Evolutionary conservation across 2,113 vertebrate species (phyloP), one percentile per base, ranked within the genome.

Genomic region (Corynorhinus townsendii): DNA sequence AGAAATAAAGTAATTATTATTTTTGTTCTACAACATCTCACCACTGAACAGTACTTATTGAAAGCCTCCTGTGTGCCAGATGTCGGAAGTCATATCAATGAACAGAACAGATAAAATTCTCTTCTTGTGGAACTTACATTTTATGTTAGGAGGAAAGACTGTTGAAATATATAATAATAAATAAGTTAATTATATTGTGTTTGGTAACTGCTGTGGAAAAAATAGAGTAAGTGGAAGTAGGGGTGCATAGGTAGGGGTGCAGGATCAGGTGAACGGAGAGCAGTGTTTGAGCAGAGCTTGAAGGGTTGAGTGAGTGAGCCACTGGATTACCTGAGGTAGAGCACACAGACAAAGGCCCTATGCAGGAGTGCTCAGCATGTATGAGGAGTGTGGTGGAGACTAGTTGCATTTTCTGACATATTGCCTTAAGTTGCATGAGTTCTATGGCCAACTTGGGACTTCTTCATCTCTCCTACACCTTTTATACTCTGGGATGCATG

Each of bases 401-500:
- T 0, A 20, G 7, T 24, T 75, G 12, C 4, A 3, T 49, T 52
- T 49, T 12, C n/a, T 83, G 49, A 40, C 45, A 40, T 30, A 28
- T 2, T 14, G 7, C 4, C 0, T 17, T 40, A 24, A 75, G 56
- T 1, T 28, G 43, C 35, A 0, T 30, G 45, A 22, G 52, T 16
- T n/a, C 64, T 16, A 11, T 1, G 4, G 4, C 16, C 11, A 1
- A 0, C 16, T 12, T 24, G 56, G 12, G 9, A 14, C 4, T 24
- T 8, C 24, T 11, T n/a, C 16, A 0, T 30, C 30, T 24, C 26
- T 72, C 47, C 49, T 75, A 0, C n/a, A 8, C 38, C 11, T 30
- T 5, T 10, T 20, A 35, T 11, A 3, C 7, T 30, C 15, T 38
- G 12, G 35, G 28, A 7, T 2, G 4, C 5, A 4, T 0, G 1